These are phyloP conservation scores for Lasioglossum figueresi DNA, from an alignment of 2,888 invertebrate species.

Conservation along the genomic window DNA sequence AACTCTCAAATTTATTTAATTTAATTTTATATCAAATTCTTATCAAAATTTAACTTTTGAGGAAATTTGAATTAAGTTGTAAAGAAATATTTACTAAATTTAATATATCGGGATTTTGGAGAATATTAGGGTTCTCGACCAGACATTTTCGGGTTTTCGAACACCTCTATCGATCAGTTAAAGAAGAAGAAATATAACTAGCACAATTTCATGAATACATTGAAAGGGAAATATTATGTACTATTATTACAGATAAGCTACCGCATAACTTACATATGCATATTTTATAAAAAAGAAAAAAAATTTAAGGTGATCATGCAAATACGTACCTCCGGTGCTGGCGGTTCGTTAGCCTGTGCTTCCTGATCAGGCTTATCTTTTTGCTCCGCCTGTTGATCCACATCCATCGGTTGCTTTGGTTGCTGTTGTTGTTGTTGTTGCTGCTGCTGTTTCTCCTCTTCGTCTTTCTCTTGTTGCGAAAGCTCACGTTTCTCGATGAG, in stretches of 20 bases:
- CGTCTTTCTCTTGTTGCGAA: constrained; percentile 82
- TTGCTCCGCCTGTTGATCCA: constrained; percentile 74
- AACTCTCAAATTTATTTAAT: neutral
- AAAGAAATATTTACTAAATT: too few relatives aligned
- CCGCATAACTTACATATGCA: constrained; percentile 15
- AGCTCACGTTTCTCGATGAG: constrained; percentile 88
- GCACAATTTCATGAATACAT: constrained; percentile 19
- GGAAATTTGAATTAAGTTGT: too few relatives aligned
- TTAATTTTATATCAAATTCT: neutral
- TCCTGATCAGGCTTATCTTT: constrained; percentile 81
- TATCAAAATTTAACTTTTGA: too few relatives aligned
- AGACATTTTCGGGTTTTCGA: neutral
- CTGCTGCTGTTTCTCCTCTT: constrained; percentile 78
- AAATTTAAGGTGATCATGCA: neutral
- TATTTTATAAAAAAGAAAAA: constrained; percentile 15
- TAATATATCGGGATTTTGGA: too few relatives aligned
- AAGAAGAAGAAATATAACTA: constrained; percentile 7
- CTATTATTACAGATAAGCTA: constrained; percentile 36
- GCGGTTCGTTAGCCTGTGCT: constrained; percentile 81
- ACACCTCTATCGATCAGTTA: constrained; percentile 6
- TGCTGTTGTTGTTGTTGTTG: constrained; percentile 78
- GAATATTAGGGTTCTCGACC: neutral
- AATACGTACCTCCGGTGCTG: constrained; percentile 79
- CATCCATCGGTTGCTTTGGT: constrained; percentile 69
- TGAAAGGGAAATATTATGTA: constrained; percentile 26